These are phyloP conservation scores for Pimephales promelas DNA, from an alignment of 2,113 vertebrate species.

Conservation along the genomic window DNA sequence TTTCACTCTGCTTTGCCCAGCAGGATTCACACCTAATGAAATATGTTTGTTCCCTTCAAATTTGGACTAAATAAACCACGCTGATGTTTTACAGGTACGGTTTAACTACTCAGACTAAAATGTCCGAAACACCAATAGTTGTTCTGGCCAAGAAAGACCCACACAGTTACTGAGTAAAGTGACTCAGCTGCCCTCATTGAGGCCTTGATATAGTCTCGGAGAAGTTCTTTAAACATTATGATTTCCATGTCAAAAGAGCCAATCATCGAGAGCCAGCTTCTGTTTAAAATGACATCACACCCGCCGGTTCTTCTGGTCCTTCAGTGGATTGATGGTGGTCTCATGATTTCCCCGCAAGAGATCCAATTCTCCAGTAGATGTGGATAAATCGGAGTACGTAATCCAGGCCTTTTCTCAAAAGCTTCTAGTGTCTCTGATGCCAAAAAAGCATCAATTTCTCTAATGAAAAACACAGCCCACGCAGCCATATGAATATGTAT, in stretches of 20 bases:
- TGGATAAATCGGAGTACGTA: background rate
- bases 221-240: too few species aligned
- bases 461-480: background rate
- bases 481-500: background rate
- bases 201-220: background rate
- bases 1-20: conserved; percentile 41
- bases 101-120: background rate
- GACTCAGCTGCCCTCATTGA: background rate
- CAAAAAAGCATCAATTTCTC: background rate
- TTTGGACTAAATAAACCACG: background rate
- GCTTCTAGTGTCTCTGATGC: background rate
- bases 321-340: too few species aligned
- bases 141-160: background rate
- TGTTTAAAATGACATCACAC: background rate
- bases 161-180: background rate
- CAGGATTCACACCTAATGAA: conserved; percentile 37
- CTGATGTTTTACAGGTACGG: background rate
- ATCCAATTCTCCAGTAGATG: too few species aligned
- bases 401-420: background rate
- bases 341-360: background rate
- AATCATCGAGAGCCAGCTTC: background rate
- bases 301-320: background rate
- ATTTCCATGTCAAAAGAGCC: background rate
- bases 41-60: conserved; percentile 41
- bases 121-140: background rate